Base-by-base conservation (phyloP, 2,888 invertebrate genomes). In the Acheta domesticus region DNA sequence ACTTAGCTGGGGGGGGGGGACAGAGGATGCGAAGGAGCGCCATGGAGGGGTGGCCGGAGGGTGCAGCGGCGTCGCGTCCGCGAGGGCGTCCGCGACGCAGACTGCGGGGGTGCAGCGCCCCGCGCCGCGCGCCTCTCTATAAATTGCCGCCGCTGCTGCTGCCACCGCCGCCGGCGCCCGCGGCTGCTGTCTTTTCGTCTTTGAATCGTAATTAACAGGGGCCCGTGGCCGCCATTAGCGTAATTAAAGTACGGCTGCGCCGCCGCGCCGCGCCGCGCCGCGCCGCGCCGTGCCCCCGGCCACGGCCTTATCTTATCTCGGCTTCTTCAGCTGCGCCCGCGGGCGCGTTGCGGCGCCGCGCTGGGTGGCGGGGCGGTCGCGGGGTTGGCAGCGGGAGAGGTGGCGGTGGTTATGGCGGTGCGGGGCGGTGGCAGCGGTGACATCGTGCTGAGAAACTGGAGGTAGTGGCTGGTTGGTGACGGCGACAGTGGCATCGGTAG, bases 171-270 rank as follows among this genome's bases (percentile, higher is more conserved):
- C 62, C 62, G 62, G n/a, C 62, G 62, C 62, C 62, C 62, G 62
- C 62, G 62, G 62, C 81, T 82, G 87, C 88, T 88, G 89, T 89
- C 89, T 89, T 88, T 89, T 88, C 87, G 89, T 89, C 90, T 91
- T 91, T 90, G 90, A 89, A 90, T 90, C 88, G 90, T 91, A 92
- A 92, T 92, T 92, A 92, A 91, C 91, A 91, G 91, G 91, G 62
- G 62, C 62, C 62, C 90, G 90, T 89, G 90, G 89, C 89, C 89
- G 89, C 92, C 92, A 92, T 92, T 92, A 92, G 91, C 91, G 89
- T 92, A 92, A 92, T 92, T 92, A 92, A 92, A 91, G 89, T 90
- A 90, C 90, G 62, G 62, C 62, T 36, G 62, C 62, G 62, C 16
- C n/a, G 62, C 16, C 62, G n/a, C 62, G n/a, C 16, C 16, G 23